These are phyloP conservation scores for Chiloscyllium plagiosum DNA, from an alignment of 2,113 vertebrate genomes.

Conservation along the genomic window DNA sequence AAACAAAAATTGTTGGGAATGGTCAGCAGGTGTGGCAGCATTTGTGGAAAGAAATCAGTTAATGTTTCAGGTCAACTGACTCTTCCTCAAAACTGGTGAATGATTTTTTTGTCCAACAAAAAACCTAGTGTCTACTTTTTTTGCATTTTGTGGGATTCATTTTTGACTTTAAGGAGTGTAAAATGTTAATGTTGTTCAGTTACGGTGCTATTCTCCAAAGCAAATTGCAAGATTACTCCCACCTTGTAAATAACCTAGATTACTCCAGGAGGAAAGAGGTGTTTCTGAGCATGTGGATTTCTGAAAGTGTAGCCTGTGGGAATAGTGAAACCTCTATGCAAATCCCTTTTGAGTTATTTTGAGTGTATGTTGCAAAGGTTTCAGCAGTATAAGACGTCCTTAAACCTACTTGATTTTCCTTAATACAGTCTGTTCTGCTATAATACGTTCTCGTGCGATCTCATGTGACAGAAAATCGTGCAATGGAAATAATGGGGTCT, in stretches of 20 bases:
- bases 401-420: slow-evolving; percentile 8
- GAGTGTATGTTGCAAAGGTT: neutral
- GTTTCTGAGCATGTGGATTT: neutral
- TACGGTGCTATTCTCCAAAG: neutral
- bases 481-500: no score
- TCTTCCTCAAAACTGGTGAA: no score
- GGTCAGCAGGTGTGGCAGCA: no score
- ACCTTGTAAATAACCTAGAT: neutral
- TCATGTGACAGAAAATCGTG: no score
- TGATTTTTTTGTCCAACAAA: no score
- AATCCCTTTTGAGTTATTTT: neutral
- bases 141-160: neutral
- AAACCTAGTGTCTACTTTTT: neutral
- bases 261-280: neutral
- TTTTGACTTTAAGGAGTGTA: neutral
- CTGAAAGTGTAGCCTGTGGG: neutral
- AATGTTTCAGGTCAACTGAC: no score
- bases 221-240: neutral
- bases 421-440: neutral
- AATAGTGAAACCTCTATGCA: neutral
- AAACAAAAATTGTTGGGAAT: no score
- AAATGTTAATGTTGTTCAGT: neutral
- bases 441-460: no score
- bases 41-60: no score
- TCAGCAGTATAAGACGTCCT: neutral